Base-by-base conservation (phyloP, 2,113 vertebrate species). In the Gallinago paraguaiae region DNA sequence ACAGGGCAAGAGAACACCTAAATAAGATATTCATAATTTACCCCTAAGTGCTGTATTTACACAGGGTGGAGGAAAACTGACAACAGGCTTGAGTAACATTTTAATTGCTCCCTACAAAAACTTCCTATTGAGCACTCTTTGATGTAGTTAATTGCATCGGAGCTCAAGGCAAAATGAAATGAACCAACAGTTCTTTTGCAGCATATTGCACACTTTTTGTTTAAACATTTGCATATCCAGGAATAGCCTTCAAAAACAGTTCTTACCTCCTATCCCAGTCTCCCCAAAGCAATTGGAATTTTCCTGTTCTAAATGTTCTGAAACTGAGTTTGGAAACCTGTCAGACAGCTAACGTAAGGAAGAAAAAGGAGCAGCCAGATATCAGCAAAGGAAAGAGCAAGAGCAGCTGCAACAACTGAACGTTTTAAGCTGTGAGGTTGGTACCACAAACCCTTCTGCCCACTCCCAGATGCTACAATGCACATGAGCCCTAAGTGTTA, bases 1-100 rank as follows among this genome's bases (percentile, higher is more conserved):
- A 97, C 85, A 50, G 48, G 71, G 56, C 60, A 78, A 90, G 51
- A 93, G 78, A 82, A 82, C 83, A 92, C 37, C 86, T 92, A 60
- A 89, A 25, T 57, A 72, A 80, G 20, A 72, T n/a, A 79, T 19
- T 89, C 70, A 33, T 78, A 68, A 84, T 56, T 88, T 64, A 93
- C 81, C 35, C 33, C 53, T 63, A 93, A 93, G 51, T 91, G 90
- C 61, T 69, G 27, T 96, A 16, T 90, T 90, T 95, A 86, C 72
- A 60, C 11, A 46, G 53, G 33, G 41, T 28, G 77, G 68, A 92
- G 46, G 59, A 89, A 94, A 94, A 94, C 23, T 33, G 33, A 74
- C 76, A 60, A 30, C 37, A 45, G 46, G 30, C n/a, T 59, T 68
- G 48, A 80, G 33, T 74, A 89, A 61, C 48, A 89, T 85, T 69